These are phyloP conservation scores for Albula goreensis DNA, from an alignment of 2,113 vertebrate species.

Conservation along the genomic window DNA sequence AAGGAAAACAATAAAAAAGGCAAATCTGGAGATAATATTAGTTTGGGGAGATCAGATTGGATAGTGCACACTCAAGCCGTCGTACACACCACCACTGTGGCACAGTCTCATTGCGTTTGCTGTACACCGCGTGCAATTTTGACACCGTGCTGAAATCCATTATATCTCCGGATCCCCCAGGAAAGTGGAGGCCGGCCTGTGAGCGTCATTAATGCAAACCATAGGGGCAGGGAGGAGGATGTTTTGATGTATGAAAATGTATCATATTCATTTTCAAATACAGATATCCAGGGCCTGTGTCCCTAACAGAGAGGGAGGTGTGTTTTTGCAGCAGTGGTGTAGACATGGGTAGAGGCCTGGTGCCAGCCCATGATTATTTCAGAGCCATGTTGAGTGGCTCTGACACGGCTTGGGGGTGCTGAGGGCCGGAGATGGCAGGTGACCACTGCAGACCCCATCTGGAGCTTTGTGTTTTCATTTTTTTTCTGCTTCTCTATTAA, in stretches of 20 bases:
- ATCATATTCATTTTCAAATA: constrained; percentile 2
- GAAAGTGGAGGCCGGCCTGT: not conserved
- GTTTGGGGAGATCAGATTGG: not conserved
- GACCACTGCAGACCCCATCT: not conserved
- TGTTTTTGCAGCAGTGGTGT: not conserved
- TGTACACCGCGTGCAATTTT: not conserved
- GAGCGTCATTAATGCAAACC: constrained; percentile 16
- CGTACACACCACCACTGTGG: not conserved
- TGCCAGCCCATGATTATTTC: not conserved
- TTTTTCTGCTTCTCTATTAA: not conserved
- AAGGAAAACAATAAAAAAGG: not conserved
- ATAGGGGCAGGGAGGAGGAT: not conserved
- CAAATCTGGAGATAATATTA: constrained; percentile 6
- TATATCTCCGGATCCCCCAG: not conserved
- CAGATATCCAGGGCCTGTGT: not conserved
- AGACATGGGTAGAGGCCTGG: not conserved
- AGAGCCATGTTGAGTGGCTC: not conserved
- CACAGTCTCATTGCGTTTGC: not conserved
- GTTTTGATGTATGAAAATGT: constrained; percentile 6
- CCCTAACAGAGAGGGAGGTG: not conserved
- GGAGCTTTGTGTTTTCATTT: not conserved
- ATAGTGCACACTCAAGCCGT: not conserved
- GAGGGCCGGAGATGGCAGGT: not conserved
- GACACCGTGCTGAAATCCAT: constrained; percentile 16
- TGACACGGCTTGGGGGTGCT: not conserved